These are phyloP conservation scores for Idaea biselata DNA, from an alignment of 2,888 invertebrate genomes.

Conservation along the genomic window DNA sequence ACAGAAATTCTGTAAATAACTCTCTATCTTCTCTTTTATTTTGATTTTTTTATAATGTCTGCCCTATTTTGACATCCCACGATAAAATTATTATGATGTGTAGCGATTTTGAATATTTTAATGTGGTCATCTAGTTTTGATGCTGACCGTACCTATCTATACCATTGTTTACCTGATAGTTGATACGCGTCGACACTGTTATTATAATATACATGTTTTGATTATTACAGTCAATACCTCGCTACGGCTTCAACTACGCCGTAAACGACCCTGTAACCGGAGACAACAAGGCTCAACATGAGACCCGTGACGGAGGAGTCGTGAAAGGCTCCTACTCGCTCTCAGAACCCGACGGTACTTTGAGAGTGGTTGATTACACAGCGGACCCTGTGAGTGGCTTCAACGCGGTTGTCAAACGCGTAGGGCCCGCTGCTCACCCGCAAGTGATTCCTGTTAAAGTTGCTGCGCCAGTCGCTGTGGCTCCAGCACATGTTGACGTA, in stretches of 20 bases:
- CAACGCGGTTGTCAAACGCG: constrained; percentile 70
- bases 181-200: too few relatives aligned
- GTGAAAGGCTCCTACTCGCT: constrained; percentile 73
- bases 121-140: too few relatives aligned
- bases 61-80: too few relatives aligned
- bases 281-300: constrained; percentile 70
- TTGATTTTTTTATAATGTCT: too few relatives aligned
- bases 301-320: constrained; percentile 65
- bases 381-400: constrained; percentile 67
- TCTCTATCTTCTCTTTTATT: too few relatives aligned
- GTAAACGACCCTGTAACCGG: constrained; percentile 72
- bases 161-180: background rate
- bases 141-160: too few relatives aligned
- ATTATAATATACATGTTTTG: background rate
- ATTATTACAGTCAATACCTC: constrained; percentile 56
- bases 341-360: constrained; percentile 69
- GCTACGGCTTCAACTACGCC: constrained; percentile 74
- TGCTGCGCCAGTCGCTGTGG: constrained; percentile 30
- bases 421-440: constrained; percentile 63
- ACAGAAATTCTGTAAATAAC: too few relatives aligned
- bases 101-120: too few relatives aligned
- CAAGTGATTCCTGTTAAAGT: constrained; percentile 29
- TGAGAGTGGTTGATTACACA: constrained; percentile 67
- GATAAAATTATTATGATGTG: too few relatives aligned
- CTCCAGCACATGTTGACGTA: constrained; percentile 30